A percentile compares a stretch with the other conserved stretches of the same genome.
phyloP scores from a whole-genome alignment of 2,797 vertebrate genomes.

The Phoebastria nigripes region DNA sequence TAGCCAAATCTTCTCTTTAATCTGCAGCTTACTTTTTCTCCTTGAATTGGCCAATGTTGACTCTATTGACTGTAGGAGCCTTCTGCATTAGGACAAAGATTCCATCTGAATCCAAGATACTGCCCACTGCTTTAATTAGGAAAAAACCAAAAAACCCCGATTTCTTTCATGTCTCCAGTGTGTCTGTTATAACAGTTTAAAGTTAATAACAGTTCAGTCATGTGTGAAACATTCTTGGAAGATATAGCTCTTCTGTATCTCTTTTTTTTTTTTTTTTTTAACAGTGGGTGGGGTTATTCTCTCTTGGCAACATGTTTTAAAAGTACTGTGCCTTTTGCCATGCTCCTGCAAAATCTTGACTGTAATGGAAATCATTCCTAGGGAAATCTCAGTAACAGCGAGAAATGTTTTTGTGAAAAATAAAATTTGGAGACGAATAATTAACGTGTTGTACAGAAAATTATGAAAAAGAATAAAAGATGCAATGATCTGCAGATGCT shows the following conservation, averaged over 20 bases:
- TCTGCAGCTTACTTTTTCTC: constrained; percentile 14
- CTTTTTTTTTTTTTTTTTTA: background rate
- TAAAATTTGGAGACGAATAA: background rate
- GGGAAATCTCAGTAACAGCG: background rate
- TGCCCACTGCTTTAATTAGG: background rate
- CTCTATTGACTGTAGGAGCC: background rate
- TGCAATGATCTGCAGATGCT: background rate
- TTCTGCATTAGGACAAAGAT: background rate
- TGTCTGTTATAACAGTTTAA: background rate
- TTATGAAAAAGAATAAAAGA: background rate
- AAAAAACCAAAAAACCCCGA: rapidly evolving
- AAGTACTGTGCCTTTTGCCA: background rate
- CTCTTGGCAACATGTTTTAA: background rate
- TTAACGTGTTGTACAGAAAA: background rate
- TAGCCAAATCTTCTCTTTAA: constrained; percentile 12
- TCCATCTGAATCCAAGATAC: background rate
- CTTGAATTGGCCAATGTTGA: background rate
- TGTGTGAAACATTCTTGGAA: background rate
- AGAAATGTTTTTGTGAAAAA: background rate
- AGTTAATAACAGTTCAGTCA: background rate
- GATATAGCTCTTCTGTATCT: background rate
- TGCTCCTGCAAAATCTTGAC: background rate
- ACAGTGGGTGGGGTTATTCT: background rate
- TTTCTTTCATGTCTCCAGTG: background rate
- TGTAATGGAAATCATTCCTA: background rate